phyloP scores from a whole-genome alignment of 2,113 vertebrate species.

The Pluvianellus socialis region DNA sequence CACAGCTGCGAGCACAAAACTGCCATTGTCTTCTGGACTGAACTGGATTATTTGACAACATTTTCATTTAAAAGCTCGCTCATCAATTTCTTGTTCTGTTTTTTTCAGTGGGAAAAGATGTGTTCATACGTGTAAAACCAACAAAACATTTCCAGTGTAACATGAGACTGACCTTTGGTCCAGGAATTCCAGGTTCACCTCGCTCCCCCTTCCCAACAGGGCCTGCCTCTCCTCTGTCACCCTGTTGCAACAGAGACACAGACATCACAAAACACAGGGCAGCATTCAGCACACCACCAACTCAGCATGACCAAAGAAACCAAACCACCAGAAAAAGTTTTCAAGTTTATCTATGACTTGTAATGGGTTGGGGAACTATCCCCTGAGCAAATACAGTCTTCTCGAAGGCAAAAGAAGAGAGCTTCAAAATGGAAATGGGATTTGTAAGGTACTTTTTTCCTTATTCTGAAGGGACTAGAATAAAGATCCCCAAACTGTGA shows the following conservation, averaged over 20 bases:
- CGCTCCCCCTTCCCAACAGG: conserved; percentile 89
- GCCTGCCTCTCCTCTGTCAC: conserved; percentile 90
- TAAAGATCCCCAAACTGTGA: not conserved
- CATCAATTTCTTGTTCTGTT: not conserved
- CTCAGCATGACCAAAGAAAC: not conserved
- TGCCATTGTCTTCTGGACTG: not conserved
- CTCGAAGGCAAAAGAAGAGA: not conserved
- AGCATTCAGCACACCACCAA: not conserved
- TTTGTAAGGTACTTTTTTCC: not conserved
- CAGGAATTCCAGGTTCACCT: conserved; percentile 84
- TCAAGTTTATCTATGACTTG: not conserved
- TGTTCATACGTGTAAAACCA: not conserved
- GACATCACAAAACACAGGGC: not conserved
- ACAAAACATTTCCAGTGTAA: not conserved
- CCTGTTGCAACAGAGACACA: conserved; percentile 71
- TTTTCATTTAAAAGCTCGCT: not conserved
- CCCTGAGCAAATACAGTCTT: not conserved
- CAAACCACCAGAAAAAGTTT: not conserved
- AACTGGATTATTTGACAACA: not conserved
- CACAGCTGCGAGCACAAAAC: conserved; percentile 12
- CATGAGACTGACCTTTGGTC: conserved; percentile 86
- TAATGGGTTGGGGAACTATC: not conserved
- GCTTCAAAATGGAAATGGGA: not conserved
- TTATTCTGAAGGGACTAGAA: not conserved
- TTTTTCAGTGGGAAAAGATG: not conserved